phyloP scores from a whole-genome alignment of 1,140 invertebrate species.

The Drosophila kepulauana region DNA sequence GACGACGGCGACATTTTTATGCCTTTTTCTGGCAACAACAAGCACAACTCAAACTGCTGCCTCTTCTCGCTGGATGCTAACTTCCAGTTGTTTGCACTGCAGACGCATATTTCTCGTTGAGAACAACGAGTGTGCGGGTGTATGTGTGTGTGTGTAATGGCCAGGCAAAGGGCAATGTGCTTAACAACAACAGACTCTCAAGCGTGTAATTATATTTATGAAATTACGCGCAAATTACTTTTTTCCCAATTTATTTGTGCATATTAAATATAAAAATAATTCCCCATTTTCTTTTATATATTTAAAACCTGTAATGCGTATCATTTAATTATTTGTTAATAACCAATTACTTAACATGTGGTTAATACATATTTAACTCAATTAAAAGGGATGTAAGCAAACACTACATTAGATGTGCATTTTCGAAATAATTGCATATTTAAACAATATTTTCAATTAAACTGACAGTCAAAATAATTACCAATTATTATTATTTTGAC shows the following conservation, averaged over 20 bases:
- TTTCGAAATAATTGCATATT: not conserved
- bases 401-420: not conserved
- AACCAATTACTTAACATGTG: conserved; percentile 10
- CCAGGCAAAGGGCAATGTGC: conserved; percentile 8
- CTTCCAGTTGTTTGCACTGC: conserved; percentile 62
- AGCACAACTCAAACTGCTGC: not conserved
- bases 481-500: too few species aligned
- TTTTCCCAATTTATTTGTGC: not conserved
- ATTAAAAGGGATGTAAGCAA: not conserved
- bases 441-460: not conserved
- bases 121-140: not conserved
- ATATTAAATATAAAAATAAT: not conserved
- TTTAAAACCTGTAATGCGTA: not conserved
- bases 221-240: conserved; percentile 1
- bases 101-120: conserved; percentile 51
- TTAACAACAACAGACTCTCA: conserved; percentile 13
- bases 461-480: too few species aligned
- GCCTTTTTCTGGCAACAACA: conserved; percentile 42
- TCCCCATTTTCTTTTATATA: not conserved
- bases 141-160: not conserved
- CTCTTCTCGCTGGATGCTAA: conserved; percentile 39
- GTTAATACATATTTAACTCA: not conserved
- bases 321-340: not conserved
- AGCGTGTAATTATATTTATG: conserved; percentile 31
- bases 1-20: conserved; percentile 60